These are phyloP conservation scores for Oegoconia quadripuncta DNA, from an alignment of 2,888 invertebrate species.

Conservation along the genomic window DNA sequence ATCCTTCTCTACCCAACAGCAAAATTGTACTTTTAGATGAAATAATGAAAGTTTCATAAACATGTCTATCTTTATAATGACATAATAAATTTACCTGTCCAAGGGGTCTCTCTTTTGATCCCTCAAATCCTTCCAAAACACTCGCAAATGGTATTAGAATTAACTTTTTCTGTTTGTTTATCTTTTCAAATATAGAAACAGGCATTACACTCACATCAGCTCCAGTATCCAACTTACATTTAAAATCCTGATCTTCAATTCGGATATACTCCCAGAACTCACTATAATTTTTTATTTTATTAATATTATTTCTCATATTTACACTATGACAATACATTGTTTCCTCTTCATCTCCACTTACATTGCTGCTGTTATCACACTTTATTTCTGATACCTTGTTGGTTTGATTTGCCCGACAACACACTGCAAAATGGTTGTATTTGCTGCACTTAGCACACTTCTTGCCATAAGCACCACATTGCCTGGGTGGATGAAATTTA, in stretches of 20 bases:
- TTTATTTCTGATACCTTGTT: no score
- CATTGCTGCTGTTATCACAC: neutral
- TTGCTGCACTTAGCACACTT: no score
- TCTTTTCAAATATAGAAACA: neutral
- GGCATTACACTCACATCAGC: no score
- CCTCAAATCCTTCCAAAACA: no score
- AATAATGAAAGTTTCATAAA: no score
- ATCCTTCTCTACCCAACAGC: slow-evolving; percentile 14
- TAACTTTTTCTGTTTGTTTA: neutral
- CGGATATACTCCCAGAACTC: neutral
- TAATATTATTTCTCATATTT: neutral
- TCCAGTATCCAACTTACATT: slow-evolving; percentile 15
- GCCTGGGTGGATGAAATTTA: no score
- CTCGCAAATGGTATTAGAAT: no score
- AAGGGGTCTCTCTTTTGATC: neutral
- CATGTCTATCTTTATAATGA: slow-evolving; percentile 11
- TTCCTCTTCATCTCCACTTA: neutral
- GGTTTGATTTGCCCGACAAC: no score
- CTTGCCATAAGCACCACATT: no score
- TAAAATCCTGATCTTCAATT: slow-evolving; percentile 1
- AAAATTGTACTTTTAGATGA: slow-evolving; percentile 19
- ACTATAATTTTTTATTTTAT: neutral
- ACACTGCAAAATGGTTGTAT: no score
- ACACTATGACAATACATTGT: neutral
- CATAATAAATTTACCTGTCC: slow-evolving; percentile 4